Base-by-base conservation (phyloP, 2,888 invertebrate species). In the Ectemnius continuus region DNA sequence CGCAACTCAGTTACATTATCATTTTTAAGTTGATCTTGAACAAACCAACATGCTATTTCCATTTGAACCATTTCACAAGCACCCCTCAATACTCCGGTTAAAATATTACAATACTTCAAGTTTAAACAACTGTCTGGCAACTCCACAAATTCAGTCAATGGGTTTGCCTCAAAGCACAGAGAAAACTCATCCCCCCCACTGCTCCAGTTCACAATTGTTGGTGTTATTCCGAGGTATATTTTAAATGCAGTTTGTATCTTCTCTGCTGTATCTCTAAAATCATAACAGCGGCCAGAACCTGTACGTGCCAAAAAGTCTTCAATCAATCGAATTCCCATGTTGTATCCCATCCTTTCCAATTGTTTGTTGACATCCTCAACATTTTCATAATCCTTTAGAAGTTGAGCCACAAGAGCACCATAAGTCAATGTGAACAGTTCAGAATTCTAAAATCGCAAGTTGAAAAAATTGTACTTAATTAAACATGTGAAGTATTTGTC, bases 11-110 rank as follows among this genome's bases (percentile, higher is more conserved):
- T 99, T 46, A 95, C 94, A 80, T 95, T 94, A 90, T 99, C 99
- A 61, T 98, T 99, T 92, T 98, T 98, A 64, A 99, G 91, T 87
- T 97, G 97, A 91, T 99, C 99, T 93, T 98, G 94, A 1, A 97
- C 95, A 92, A 99, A 98, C 96, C 97, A 97, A 84, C 97, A 96
- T 86, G 96, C 95, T 5, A 99, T 97, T 91, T 99, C 99, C 90
- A 99, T 93, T 90, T 99, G 99, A 56, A 99, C 98, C 98, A 99
- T 99, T 93, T 99, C 99, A 85, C 99, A 93, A 8, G 99, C 98
- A 18, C 99, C 99, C 76, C 98, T 93, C 69, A 97, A 94, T 45
- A 95, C 94, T 0, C 99, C 99, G 75, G 98, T 97, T 62, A 99
- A 93, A 74, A 99, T 93, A 83, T 97, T 97, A 82, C 97, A 97